Evolutionary conservation across 2,888 invertebrate genomes (phyloP).

Genomic region (Entomobrya proxima): DNA sequence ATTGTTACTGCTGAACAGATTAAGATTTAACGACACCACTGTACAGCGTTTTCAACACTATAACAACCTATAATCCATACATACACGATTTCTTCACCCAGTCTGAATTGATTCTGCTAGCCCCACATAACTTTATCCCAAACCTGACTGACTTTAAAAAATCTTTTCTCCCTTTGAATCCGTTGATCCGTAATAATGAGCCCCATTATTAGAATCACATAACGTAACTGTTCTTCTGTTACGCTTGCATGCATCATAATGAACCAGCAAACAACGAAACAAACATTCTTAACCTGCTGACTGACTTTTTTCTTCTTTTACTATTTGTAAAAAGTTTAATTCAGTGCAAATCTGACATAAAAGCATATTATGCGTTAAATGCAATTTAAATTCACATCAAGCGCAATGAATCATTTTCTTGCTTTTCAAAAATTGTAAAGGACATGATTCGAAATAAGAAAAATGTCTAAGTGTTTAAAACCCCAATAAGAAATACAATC

Average conservation of each 20-base stretch:
- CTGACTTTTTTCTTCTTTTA: conserved; percentile 17
- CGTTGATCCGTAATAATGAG: conserved; percentile 54
- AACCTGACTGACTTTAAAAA: neutral
- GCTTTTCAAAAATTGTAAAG: no score
- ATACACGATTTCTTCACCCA: no score
- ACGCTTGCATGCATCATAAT: conserved; percentile 11
- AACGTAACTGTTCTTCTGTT: conserved; percentile 27
- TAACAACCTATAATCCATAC: neutral
- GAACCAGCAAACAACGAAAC: neutral
- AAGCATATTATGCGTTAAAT: neutral
- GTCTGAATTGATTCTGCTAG: neutral
- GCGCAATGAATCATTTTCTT: no score
- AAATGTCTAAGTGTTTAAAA: no score
- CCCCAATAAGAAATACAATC: no score
- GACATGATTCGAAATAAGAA: no score
- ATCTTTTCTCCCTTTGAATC: neutral
- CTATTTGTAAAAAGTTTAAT: neutral
- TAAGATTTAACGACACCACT: conserved; percentile 5
- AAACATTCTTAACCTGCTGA: conserved; percentile 16
- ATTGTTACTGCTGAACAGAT: neutral
- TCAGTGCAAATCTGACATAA: neutral
- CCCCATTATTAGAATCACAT: conserved; percentile 45
- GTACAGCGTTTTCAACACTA: neutral
- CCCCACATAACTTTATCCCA: neutral
- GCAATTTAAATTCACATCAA: no score